Evolutionary conservation across 2,888 invertebrate species (phyloP), one percentile per base, ranked within the genome.

Genomic region (Stenchaetothrips biformis): DNA sequence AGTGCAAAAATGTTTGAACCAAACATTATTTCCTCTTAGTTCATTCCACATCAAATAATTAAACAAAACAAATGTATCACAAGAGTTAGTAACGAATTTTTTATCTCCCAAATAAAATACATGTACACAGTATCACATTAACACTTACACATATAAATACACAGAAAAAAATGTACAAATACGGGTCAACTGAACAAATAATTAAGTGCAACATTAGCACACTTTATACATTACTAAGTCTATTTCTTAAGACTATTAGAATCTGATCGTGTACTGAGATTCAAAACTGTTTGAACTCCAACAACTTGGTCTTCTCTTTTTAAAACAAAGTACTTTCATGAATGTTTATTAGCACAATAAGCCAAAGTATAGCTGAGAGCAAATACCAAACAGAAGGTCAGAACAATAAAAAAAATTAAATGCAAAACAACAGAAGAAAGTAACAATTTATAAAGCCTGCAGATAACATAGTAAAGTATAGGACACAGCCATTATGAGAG

Each of bases 401-500:
- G 16, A 53, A 7, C 11, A 4, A 18, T 13, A 53, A 8, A 8
- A 6, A 18, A 18, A 53, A 13, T 18, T 18, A 53, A 18, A 13
- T 18, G 18, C 18, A 53, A 53, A 53, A 53, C 53, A 53, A 53
- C 13, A 9, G 13, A 9, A 53, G 18, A 9, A 37, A 37, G 37
- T 37, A 37, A 53, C 16, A 18, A 18, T 13, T 18, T 53, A 53
- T 4, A 53, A n/a, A 53, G 11, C 13, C 13, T 18, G 53, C 53
- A 13, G 53, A 9, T 53, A 53, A 9, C 53, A 53, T 53, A 53
- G 16, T 9, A 13, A 53, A 53, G 53, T 9, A 53, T 1, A 53
- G 16, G 53, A 53, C 21, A 78, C 48, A 53, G 48, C 48, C 49
- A 82, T 88, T 90, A 92, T 80, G 92, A 90, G 81, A 93, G 87